A percentile compares a stretch with the other conserved stretches of the same genome.
phyloP scores from a whole-genome alignment of 2,113 vertebrate genomes.

The Labrus mixtus region DNA sequence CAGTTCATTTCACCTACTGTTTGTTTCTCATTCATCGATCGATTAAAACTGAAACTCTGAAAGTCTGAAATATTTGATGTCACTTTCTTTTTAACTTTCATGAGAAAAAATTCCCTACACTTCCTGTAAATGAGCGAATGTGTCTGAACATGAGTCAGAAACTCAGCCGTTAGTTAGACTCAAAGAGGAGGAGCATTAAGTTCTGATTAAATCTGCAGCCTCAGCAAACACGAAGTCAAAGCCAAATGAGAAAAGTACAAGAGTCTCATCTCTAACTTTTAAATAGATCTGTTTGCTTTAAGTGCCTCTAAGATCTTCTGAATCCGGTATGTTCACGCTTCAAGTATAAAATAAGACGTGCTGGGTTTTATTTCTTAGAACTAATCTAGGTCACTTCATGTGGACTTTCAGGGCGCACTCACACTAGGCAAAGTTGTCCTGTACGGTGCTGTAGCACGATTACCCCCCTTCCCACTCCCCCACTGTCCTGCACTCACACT shows the following conservation, averaged over 20 bases:
- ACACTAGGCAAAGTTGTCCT: too few species aligned
- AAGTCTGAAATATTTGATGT: too few species aligned
- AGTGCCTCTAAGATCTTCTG: not conserved
- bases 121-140: constrained; percentile 1
- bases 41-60: not conserved
- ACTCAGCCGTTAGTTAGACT: not conserved
- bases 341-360: too few species aligned
- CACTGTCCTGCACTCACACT: too few species aligned
- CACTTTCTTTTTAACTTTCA: not conserved
- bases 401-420: too few species aligned
- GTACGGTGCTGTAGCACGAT: too few species aligned
- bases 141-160: constrained; percentile 1
- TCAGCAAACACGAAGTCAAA: not conserved
- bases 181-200: too few species aligned
- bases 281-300: not conserved
- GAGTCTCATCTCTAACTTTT: not conserved
- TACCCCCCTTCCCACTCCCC: too few species aligned
- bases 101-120: not conserved
- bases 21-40: not conserved
- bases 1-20: not conserved
- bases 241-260: not conserved
- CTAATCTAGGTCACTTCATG: too few species aligned
- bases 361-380: too few species aligned
- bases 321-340: not conserved
- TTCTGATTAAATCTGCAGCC: not conserved